phyloP scores from a whole-genome alignment of 2,888 invertebrate species.

The Gortyna flavago region DNA sequence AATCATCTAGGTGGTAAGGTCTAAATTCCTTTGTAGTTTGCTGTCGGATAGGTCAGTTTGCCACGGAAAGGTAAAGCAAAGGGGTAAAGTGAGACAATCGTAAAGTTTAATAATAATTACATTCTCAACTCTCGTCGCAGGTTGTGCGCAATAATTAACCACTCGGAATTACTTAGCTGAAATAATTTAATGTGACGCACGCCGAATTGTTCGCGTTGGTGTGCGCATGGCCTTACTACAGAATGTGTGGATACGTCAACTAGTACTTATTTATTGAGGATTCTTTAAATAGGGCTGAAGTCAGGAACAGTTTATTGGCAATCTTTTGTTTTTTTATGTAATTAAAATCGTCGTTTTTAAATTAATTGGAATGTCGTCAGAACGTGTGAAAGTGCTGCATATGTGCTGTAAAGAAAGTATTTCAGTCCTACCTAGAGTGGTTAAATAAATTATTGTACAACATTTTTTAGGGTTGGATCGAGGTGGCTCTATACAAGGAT shows the following conservation, averaged over 20 bases:
- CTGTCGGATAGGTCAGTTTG: conserved; percentile 71
- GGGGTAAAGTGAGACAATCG: conserved; percentile 90
- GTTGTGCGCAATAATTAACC: conserved; percentile 90
- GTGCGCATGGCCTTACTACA: conserved; percentile 65
- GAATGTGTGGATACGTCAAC: conserved; percentile 47
- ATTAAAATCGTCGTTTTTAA: conserved; percentile 14
- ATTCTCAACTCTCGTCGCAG: conserved; percentile 90
- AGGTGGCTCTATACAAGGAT: background rate
- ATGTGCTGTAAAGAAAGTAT: background rate
- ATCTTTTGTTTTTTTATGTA: conserved; percentile 18
- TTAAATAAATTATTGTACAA: background rate
- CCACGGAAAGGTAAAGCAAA: conserved; percentile 73
- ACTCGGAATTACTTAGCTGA: conserved; percentile 90
- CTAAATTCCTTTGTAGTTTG: conserved; percentile 64
- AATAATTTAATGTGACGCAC: conserved; percentile 90
- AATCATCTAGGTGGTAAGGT: conserved; percentile 52
- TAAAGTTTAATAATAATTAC: conserved; percentile 91
- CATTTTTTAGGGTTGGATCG: background rate
- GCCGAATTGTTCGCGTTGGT: conserved; percentile 77
- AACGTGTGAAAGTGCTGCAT: background rate
- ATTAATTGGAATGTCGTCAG: conserved; percentile 6
- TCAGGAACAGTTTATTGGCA: conserved; percentile 7
- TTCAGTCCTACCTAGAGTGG: background rate
- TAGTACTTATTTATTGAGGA: conserved; percentile 53
- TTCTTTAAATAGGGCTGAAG: conserved; percentile 31